Percentiles rank a stretch among this genome's conserved stretches.
Conservation (phyloP, 2,888 invertebrate species). For the Drosophila meridionalis region DNA sequence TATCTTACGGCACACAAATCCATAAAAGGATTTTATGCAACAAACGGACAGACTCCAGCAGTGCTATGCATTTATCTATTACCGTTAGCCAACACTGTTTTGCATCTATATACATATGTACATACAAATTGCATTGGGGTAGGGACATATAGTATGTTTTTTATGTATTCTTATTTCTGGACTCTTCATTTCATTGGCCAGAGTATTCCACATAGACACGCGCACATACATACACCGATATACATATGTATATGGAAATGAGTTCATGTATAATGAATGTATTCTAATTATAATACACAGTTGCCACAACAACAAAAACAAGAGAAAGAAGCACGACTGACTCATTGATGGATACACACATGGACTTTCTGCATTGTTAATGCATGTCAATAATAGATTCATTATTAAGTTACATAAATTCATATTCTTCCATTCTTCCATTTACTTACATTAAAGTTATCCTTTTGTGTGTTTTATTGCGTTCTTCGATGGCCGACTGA, state of each 20-base stretch:
- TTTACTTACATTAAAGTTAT: constrained; percentile 36
- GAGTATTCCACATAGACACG: not conserved
- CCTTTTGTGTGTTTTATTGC: constrained; percentile 4
- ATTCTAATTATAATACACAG: constrained; percentile 46
- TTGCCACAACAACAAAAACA: constrained; percentile 47
- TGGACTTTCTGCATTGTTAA: not conserved
- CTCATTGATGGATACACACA: constrained; percentile 33
- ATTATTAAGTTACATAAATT: not conserved
- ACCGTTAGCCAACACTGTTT: not conserved
- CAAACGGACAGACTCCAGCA: not conserved
- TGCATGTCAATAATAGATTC: not conserved
- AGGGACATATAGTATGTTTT: not conserved
- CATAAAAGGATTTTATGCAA: not conserved
- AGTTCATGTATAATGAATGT: constrained; percentile 32
- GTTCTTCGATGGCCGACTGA: constrained; percentile 1
- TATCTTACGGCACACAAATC: not conserved
- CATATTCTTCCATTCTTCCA: not conserved
- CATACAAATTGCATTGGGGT: constrained; percentile 1
- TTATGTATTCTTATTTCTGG: not conserved
- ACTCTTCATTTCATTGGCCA: not conserved
- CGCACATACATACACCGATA: not conserved
- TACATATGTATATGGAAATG: constrained; percentile 45
- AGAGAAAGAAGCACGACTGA: constrained; percentile 7
- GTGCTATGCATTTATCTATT: not conserved
- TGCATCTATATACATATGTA: not conserved